phyloP scores from a whole-genome alignment of 2,888 invertebrate species.

The Nycteola revayana region DNA sequence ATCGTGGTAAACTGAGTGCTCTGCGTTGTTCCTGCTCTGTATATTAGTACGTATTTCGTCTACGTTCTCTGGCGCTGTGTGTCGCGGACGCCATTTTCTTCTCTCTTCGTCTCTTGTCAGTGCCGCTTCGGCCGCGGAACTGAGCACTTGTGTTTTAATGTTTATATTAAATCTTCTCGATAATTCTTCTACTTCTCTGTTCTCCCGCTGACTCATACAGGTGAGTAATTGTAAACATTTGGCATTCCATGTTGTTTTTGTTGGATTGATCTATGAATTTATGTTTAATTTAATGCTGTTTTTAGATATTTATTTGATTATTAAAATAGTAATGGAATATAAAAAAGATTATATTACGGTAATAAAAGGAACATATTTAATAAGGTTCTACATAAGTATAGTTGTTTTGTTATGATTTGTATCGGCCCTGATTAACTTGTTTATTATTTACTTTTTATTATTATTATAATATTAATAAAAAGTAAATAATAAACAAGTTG shows the following conservation, averaged over 20 bases:
- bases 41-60: constrained; percentile 47
- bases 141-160: constrained; percentile 48
- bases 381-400: no score
- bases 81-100: constrained; percentile 73
- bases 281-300: background rate
- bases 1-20: constrained; percentile 21
- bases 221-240: constrained; percentile 34
- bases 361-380: no score
- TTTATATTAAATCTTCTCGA: constrained; percentile 53
- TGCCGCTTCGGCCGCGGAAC: constrained; percentile 53
- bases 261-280: background rate
- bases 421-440: no score
- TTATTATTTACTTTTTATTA: no score
- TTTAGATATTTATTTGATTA: no score
- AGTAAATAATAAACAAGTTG: no score
- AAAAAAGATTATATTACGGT: no score
- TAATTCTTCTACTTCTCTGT: constrained; percentile 61
- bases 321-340: no score
- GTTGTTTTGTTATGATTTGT: no score
- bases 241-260: background rate
- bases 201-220: constrained; percentile 38
- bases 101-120: constrained; percentile 73
- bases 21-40: constrained; percentile 41
- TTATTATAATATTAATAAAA: no score
- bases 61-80: constrained; percentile 47